phyloP scores from a whole-genome alignment of 2,797 vertebrate species.

The Macropodus opercularis region DNA sequence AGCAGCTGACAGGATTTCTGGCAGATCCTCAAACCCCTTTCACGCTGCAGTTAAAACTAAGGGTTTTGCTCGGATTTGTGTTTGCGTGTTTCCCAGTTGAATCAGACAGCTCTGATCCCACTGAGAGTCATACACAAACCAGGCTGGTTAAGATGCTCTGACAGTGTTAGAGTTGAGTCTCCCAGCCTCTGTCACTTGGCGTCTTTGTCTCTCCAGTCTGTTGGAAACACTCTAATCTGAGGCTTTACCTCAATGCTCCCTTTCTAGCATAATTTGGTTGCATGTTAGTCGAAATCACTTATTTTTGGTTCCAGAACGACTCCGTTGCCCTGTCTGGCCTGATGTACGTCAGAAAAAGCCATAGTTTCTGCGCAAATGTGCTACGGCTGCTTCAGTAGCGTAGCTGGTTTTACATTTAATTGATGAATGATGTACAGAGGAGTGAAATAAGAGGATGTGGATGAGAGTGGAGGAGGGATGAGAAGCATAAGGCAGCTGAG shows the following conservation, averaged over 20 bases:
- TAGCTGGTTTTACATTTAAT: slow-evolving; percentile 13
- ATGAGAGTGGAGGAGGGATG: slow-evolving; percentile 21
- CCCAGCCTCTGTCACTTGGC: slow-evolving; percentile 50
- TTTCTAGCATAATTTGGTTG: slow-evolving; percentile 44
- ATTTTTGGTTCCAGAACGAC: slow-evolving; percentile 28
- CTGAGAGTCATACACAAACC: slow-evolving; percentile 34
- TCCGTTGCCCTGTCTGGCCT: slow-evolving; percentile 30
- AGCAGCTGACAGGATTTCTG: slow-evolving; percentile 29
- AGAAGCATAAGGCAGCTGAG: slow-evolving; percentile 18
- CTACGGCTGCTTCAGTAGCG: slow-evolving; percentile 1
- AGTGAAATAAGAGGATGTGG: slow-evolving; percentile 11
- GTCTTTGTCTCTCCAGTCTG: slow-evolving; percentile 62
- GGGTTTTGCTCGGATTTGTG: background rate
- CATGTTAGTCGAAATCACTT: slow-evolving; percentile 49
- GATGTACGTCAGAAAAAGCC: slow-evolving; percentile 16
- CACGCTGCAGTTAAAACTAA: slow-evolving; percentile 23
- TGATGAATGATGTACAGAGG: slow-evolving; percentile 9
- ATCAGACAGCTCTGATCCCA: slow-evolving; percentile 35
- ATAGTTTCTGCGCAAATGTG: slow-evolving; percentile 15
- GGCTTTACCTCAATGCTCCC: slow-evolving; percentile 29
- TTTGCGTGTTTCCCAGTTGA: slow-evolving; percentile 25
- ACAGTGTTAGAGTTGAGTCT: slow-evolving; percentile 36
- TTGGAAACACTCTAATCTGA: slow-evolving; percentile 59
- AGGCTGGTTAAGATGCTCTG: slow-evolving; percentile 31
- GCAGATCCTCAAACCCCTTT: slow-evolving; percentile 30